Conservation (phyloP, 2,797 vertebrate species). For the Enteromius argenteus region DNA sequence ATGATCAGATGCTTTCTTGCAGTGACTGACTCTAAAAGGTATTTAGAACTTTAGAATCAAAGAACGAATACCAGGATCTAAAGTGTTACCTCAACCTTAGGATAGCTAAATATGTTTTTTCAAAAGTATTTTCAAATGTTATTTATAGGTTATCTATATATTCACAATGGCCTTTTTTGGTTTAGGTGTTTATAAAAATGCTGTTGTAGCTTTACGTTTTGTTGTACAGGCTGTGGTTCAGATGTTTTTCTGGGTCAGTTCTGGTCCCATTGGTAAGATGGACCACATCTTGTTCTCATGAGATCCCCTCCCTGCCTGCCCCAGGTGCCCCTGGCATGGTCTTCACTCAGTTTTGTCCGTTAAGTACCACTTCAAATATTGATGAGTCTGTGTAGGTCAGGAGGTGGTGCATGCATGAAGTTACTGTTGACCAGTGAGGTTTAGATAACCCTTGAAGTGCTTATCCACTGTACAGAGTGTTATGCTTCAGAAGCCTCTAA, state of each 20-base stretch:
- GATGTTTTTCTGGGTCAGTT: conserved; percentile 48
- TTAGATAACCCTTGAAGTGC: conserved; percentile 50
- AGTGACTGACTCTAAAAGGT: background rate
- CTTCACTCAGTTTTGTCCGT: conserved; percentile 79
- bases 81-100: background rate
- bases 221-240: conserved; percentile 10
- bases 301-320: conserved; percentile 53
- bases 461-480: conserved; percentile 47
- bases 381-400: conserved; percentile 77
- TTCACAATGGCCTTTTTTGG: background rate
- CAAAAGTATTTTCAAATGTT: background rate
- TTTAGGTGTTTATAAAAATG: background rate
- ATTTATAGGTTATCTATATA: background rate
- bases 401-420: conserved; percentile 59
- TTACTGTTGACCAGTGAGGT: conserved; percentile 54
- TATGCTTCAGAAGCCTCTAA: conserved; percentile 38
- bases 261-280: conserved; percentile 20
- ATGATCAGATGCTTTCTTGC: background rate
- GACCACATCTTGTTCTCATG: conserved; percentile 26
- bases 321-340: conserved; percentile 73
- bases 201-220: background rate
- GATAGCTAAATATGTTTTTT: no score
- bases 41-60: background rate
- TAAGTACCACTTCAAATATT: conserved; percentile 84
- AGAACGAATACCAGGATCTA: background rate